Conservation (phyloP, 2,797 vertebrate species). For the Ciconia nigra region DNA sequence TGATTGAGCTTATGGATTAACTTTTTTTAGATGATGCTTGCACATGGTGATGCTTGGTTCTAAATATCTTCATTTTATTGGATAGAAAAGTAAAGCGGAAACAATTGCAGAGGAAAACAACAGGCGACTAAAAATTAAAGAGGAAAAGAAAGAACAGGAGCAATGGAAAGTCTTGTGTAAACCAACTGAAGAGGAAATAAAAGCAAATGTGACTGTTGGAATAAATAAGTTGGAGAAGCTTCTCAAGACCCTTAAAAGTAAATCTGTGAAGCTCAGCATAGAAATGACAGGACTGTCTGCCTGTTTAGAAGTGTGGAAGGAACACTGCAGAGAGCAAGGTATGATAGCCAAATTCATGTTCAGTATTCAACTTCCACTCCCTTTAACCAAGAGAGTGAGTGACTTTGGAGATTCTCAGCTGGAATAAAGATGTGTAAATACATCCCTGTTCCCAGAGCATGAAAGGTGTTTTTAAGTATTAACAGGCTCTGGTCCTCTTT, state of each 20-base stretch:
- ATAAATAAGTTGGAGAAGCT: conserved; percentile 46
- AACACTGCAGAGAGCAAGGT: conserved; percentile 51
- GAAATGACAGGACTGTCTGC: conserved; percentile 44
- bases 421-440: not conserved
- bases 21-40: not conserved
- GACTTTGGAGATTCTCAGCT: not conserved
- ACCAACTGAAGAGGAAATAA: conserved; percentile 25
- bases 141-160: conserved; percentile 46
- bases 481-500: not conserved
- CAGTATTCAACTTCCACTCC: not conserved
- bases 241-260: conserved; percentile 38
- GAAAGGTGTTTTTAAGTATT: not conserved
- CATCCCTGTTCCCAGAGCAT: not conserved
- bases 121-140: not conserved
- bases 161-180: conserved; percentile 34
- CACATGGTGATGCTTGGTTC: not conserved
- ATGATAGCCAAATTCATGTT: not conserved
- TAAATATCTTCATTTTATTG: not conserved
- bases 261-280: conserved; percentile 46
- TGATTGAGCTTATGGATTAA: not conserved
- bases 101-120: conserved; percentile 48
- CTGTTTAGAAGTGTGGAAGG: conserved; percentile 37
- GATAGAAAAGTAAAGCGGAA: conserved; percentile 41
- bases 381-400: not conserved
- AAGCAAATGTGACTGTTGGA: conserved; percentile 23